A percentile compares a stretch with the other conserved stretches of the same genome.
These are phyloP conservation scores for Pempheris klunzingeri DNA, from an alignment of 2,797 vertebrate genomes.

Conservation along the genomic window DNA sequence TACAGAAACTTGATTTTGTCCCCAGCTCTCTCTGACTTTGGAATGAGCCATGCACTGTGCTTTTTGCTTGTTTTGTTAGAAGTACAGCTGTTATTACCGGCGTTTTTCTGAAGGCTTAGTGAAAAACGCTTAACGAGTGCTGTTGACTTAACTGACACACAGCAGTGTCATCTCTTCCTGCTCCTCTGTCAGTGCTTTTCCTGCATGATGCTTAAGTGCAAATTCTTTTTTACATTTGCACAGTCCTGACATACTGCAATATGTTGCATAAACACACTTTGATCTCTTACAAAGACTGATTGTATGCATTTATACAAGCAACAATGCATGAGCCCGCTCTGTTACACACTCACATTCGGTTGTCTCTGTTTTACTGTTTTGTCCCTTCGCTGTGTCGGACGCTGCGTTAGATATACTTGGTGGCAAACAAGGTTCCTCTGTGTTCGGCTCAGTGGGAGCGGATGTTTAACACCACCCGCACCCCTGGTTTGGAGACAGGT, in stretches of 20 bases:
- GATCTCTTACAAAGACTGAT: neutral
- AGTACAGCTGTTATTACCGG: constrained; percentile 1
- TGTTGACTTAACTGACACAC: constrained; percentile 17
- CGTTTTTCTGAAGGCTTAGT: constrained; percentile 23
- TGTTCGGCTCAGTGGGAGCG: constrained; percentile 99
- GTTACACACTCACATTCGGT: constrained; percentile 69
- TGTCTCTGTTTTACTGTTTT: constrained; percentile 85
- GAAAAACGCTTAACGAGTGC: constrained; percentile 13
- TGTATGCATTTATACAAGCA: constrained; percentile 46
- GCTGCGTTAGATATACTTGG: constrained; percentile 90
- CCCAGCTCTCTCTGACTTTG: constrained; percentile 20
- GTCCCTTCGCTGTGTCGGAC: constrained; percentile 76
- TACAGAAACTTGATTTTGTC: constrained; percentile 6
- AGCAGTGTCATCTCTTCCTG: constrained; percentile 12
- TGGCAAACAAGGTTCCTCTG: constrained; percentile 95
- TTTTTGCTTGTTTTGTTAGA: constrained; percentile 44
- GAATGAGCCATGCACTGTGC: constrained; percentile 19
- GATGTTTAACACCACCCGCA: constrained; percentile 96
- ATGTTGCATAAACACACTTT: constrained; percentile 25
- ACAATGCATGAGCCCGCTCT: constrained; percentile 64
- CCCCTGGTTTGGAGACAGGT: constrained; percentile 96
- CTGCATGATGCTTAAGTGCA: constrained; percentile 68
- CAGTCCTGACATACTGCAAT: constrained; percentile 1
- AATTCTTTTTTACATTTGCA: constrained; percentile 29
- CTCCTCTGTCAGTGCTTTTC: constrained; percentile 10